These are phyloP conservation scores for Bruchidius siliquastri DNA, from an alignment of 2,888 invertebrate genomes.

Conservation along the genomic window DNA sequence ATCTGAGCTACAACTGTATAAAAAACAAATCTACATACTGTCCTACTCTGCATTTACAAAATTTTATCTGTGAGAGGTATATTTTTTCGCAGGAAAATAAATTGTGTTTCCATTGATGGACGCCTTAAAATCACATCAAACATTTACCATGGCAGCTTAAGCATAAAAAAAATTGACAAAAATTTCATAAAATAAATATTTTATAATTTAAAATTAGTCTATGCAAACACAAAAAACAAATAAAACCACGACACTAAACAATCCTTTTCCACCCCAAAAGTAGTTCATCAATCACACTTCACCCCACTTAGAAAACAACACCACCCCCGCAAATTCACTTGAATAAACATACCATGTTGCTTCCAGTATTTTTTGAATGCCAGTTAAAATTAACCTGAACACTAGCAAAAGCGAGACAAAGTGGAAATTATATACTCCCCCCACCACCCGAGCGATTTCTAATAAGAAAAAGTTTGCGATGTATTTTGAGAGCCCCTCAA, in stretches of 20 bases:
- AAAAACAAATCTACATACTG: too few relatives aligned
- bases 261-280: background rate
- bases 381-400: constrained; percentile 21
- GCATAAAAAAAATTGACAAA: background rate
- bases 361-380: constrained; percentile 15
- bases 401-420: constrained; percentile 22
- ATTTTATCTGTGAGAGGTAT: too few relatives aligned
- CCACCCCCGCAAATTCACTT: background rate
- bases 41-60: too few relatives aligned
- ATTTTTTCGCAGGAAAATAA: too few relatives aligned
- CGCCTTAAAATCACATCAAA: too few relatives aligned
- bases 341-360: constrained; percentile 19
- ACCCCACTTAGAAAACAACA: background rate
- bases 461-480: constrained; percentile 23
- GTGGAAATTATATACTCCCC: constrained; percentile 27
- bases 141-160: too few relatives aligned
- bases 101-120: too few relatives aligned
- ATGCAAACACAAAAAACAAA: background rate
- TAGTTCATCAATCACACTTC: background rate
- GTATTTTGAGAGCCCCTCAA: constrained; percentile 21
- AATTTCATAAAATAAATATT: background rate
- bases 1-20: too few relatives aligned
- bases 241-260: background rate
- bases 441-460: constrained; percentile 16
- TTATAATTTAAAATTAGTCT: background rate